Evolutionary conservation across 2,113 vertebrate genomes (phyloP).

Genomic region (Hemibagrus wyckioides): DNA sequence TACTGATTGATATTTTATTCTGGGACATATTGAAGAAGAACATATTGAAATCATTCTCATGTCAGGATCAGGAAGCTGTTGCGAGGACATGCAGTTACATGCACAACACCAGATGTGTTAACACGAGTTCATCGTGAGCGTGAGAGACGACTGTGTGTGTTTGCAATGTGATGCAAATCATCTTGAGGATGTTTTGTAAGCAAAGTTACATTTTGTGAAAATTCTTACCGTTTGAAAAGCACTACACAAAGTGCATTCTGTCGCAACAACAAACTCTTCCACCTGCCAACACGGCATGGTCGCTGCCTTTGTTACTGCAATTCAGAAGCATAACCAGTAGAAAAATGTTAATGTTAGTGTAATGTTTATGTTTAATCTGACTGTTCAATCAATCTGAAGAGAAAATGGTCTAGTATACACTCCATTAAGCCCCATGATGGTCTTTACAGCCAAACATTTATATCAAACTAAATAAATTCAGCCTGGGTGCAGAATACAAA

Average conservation of each 20-base stretch:
- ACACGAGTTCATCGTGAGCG: no score
- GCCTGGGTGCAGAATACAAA: not conserved
- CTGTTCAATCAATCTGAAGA: not conserved
- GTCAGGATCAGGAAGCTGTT: no score
- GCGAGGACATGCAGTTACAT: no score
- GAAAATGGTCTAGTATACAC: not conserved
- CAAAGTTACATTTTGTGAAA: no score
- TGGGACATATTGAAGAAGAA: no score
- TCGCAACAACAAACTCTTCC: slow-evolving; percentile 78
- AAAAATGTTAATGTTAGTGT: not conserved
- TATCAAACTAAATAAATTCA: not conserved
- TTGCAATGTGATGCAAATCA: no score
- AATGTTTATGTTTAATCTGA: not conserved
- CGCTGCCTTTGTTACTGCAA: slow-evolving; percentile 58
- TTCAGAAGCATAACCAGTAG: slow-evolving; percentile 9
- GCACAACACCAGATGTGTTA: no score
- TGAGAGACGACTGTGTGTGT: no score
- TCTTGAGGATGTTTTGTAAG: no score
- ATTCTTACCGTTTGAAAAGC: slow-evolving; percentile 75
- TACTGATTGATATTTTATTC: no score
- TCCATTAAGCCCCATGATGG: not conserved
- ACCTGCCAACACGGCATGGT: slow-evolving; percentile 74
- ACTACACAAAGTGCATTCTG: slow-evolving; percentile 73
- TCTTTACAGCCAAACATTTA: not conserved
- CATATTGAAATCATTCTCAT: no score